These are phyloP conservation scores for Drosophila sp. DNA, from an alignment of 1,140 invertebrate species.

Conservation along the genomic window DNA sequence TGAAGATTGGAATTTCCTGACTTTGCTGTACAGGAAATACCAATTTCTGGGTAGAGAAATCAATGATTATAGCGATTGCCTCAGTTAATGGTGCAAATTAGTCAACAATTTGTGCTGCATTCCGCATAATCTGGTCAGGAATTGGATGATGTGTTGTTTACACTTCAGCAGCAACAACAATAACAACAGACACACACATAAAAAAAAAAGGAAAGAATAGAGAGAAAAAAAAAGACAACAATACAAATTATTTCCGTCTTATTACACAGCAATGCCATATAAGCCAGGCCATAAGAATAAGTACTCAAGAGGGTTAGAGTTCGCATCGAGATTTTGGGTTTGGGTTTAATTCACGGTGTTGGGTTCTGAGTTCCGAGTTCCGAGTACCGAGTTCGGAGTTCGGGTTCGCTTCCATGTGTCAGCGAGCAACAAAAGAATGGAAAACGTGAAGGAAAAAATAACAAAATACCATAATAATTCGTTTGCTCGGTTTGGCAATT, in stretches of 20 bases:
- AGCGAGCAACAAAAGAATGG: slow-evolving; percentile 41
- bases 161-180: slow-evolving; percentile 39
- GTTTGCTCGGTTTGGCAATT: slow-evolving; percentile 49
- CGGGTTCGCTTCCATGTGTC: slow-evolving; percentile 52
- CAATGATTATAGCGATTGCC: slow-evolving; percentile 28
- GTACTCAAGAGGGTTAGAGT: slow-evolving; percentile 37
- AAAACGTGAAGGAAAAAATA: slow-evolving; percentile 42
- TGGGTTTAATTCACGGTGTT: slow-evolving; percentile 14
- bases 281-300: slow-evolving; percentile 63
- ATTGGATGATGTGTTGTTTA: slow-evolving; percentile 49
- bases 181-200: slow-evolving; percentile 18
- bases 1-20: slow-evolving; percentile 6
- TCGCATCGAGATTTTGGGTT: neutral
- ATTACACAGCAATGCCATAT: slow-evolving; percentile 75
- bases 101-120: slow-evolving; percentile 52
- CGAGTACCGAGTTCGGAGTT: slow-evolving; percentile 3
- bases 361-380: slow-evolving; percentile 2
- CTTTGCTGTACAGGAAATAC: slow-evolving; percentile 22
- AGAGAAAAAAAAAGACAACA: slow-evolving; percentile 10
- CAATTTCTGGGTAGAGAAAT: slow-evolving; percentile 27
- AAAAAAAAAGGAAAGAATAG: neutral
- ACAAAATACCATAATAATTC: slow-evolving; percentile 63
- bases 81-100: slow-evolving; percentile 45
- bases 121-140: slow-evolving; percentile 36
- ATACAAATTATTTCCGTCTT: slow-evolving; percentile 76